A percentile compares a stretch with the other conserved stretches of the same genome.
Evolutionary conservation across 2,113 vertebrate species (phyloP).

Genomic region (Rhizomys pruinosus): DNA sequence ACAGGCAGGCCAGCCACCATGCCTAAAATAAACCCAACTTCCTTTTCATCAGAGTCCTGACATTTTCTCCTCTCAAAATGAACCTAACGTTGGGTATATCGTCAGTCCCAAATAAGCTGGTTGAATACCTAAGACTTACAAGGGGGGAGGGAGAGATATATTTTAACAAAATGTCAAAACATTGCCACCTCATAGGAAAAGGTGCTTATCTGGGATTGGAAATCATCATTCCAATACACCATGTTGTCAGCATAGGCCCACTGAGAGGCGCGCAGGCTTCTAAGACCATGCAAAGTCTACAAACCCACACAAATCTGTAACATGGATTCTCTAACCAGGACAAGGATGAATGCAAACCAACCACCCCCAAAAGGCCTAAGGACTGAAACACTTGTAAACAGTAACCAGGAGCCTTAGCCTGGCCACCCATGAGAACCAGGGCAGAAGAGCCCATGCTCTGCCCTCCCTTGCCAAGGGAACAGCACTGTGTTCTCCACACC

Average conservation of each 20-base stretch:
- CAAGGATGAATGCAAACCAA: background rate
- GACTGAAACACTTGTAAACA: background rate
- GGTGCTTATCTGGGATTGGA: background rate
- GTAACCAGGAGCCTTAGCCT: background rate
- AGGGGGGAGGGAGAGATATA: background rate
- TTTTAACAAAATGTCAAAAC: background rate
- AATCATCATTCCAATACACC: background rate
- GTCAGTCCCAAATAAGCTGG: background rate
- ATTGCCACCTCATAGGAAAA: background rate
- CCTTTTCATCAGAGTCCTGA: too few species aligned
- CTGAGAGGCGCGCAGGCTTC: background rate
- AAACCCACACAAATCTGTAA: background rate
- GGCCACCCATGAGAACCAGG: background rate
- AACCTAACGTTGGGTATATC: background rate
- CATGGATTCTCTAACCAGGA: background rate
- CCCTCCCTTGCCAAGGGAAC: background rate
- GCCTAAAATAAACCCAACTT: too few species aligned
- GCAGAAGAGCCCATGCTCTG: too few species aligned
- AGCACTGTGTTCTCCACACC: slow-evolving; percentile 84
- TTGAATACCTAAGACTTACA: background rate
- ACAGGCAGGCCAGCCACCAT: too few species aligned
- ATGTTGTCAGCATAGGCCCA: background rate
- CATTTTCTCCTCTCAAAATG: too few species aligned
- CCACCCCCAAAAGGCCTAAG: background rate
- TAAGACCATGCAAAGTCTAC: background rate